Conservation (phyloP, 2,797 vertebrate genomes). For the Siniperca scherzeri region DNA sequence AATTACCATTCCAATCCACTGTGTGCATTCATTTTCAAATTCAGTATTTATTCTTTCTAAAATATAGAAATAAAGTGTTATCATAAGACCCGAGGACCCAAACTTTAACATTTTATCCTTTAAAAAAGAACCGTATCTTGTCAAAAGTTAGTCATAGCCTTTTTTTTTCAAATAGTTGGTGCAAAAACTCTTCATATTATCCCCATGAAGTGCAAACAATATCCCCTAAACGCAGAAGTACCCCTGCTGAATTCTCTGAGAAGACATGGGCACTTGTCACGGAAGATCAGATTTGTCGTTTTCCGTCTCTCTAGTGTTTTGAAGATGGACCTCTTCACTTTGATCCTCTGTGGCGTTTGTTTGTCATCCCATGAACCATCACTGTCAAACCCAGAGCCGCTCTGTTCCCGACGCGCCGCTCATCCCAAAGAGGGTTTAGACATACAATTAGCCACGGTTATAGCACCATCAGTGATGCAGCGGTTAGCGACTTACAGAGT, state of each 20-base stretch:
- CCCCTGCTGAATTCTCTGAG: conserved; percentile 70
- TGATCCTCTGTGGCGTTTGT: conserved; percentile 83
- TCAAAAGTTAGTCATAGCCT: conserved; percentile 35
- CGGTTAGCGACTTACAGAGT: conserved; percentile 20
- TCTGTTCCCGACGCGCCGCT: conserved; percentile 69
- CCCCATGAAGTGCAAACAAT: conserved; percentile 38
- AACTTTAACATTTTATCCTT: not conserved
- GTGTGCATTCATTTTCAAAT: not conserved
- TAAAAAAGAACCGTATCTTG: conserved; percentile 14
- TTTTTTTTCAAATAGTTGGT: conserved; percentile 2
- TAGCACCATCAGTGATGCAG: conserved; percentile 39
- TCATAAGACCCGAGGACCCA: not conserved
- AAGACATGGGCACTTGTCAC: conserved; percentile 74
- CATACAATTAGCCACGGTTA: conserved; percentile 81
- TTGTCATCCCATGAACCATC: conserved; percentile 81
- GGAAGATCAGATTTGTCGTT: conserved; percentile 68
- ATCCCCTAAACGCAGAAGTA: conserved; percentile 61
- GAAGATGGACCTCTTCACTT: conserved; percentile 76
- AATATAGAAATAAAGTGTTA: not conserved
- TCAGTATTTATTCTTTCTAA: not conserved
- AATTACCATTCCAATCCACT: not conserved
- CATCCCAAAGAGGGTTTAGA: conserved; percentile 76
- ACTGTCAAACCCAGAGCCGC: conserved; percentile 76
- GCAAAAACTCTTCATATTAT: conserved; percentile 30
- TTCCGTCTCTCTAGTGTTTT: conserved; percentile 66